Evolutionary conservation across 2,113 vertebrate species (phyloP), one percentile per base, ranked within the genome.

Genomic region (Madoqua kirkii): DNA sequence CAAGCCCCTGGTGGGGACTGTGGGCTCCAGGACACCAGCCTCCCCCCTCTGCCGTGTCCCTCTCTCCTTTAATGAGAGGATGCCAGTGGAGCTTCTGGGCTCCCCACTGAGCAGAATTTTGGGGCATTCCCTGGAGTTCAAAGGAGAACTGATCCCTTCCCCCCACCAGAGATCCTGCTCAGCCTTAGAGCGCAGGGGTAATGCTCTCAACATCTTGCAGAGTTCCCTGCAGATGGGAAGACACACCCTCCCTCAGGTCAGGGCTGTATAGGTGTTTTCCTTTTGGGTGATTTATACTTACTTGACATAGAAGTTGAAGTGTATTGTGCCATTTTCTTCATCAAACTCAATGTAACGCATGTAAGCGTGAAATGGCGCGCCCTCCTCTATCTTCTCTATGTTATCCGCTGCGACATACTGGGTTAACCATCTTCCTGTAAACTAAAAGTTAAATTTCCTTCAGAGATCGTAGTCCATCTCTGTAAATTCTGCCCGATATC

Each of bases 321-420:
- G 7, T 64, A 17, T 0, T 0, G 62, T 64, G 15, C 3, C 2
- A 17, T n/a, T n/a, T 64, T 64, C 62, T 64, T 64, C 62, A n/a
- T n/a, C 62, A 64, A 64, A 17, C 62, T n/a, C 33, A 4, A 64
- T 64, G 33, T 64, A 64, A 9, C 33, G n/a, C n/a, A 36, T 23
- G 64, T 36, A 21, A 36, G 1, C 0, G 3, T n/a, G 7, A 14
- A 64, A n/a, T 64, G 62, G 31, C 7, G 1, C 33, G 0, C 62
- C 62, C 62, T 64, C 62, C 48, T 50, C 11, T 50, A n/a, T 64
- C 7, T n/a, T 64, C 15, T 64, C 62, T n/a, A n/a, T 7, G 62
- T 64, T n/a, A 17, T 8, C 4, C 1, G 62, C 33, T n/a, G 31
- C 15, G 0, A 0, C 2, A 33, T 8, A n/a, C 17, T 64, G 33